These are phyloP conservation scores for Peromyscus nudipes DNA, from an alignment of 2,797 vertebrate species.

Conservation along the genomic window DNA sequence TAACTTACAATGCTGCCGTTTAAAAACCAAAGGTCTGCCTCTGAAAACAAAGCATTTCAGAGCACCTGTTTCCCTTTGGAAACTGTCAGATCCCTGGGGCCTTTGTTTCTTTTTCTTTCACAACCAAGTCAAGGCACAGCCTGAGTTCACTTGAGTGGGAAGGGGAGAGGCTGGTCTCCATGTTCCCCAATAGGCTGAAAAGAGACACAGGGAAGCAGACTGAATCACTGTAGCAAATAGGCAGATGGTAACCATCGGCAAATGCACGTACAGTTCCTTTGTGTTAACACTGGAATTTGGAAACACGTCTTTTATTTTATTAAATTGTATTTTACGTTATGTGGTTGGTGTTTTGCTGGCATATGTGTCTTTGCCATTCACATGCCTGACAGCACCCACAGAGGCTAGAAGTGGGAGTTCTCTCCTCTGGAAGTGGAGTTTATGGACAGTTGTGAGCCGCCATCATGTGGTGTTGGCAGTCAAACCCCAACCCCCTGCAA, in stretches of 20 bases:
- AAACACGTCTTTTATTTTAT: not conserved
- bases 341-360: not conserved
- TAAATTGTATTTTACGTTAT: not conserved
- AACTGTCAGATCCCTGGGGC: not conserved
- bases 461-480: not conserved
- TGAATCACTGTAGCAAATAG: not conserved
- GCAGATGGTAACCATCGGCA: not conserved
- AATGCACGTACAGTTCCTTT: not conserved
- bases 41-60: not conserved
- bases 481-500: too few relatives aligned
- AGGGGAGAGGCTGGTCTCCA: not conserved
- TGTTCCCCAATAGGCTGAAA: not conserved
- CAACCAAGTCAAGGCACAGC: not conserved
- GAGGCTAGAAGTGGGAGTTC: not conserved
- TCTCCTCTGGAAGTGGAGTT: not conserved
- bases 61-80: not conserved
- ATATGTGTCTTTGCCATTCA: not conserved
- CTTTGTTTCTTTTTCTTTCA: not conserved
- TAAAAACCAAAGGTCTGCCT: not conserved
- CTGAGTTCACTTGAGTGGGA: not conserved
- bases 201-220: not conserved
- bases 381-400: not conserved
- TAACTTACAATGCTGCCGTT: not conserved
- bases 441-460: not conserved
- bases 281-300: not conserved